Evolutionary conservation across 2,888 invertebrate species (phyloP).

Genomic region (Diaphora mendica): DNA sequence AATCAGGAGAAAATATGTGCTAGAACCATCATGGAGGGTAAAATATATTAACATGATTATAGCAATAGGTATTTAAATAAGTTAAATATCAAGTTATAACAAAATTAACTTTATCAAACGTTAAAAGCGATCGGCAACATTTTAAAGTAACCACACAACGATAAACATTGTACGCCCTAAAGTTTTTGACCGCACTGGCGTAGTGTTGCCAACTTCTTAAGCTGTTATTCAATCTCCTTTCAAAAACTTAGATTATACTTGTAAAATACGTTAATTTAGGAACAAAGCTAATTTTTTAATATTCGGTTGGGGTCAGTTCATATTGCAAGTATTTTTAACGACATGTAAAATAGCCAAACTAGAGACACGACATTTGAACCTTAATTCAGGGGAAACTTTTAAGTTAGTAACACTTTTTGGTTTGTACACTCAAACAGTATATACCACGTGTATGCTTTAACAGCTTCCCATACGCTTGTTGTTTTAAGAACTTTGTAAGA

Average conservation of each 20-base stretch:
- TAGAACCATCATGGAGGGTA: neutral
- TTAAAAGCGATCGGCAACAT: neutral
- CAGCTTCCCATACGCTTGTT: neutral
- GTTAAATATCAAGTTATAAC: neutral
- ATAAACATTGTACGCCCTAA: neutral
- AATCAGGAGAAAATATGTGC: neutral
- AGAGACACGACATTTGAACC: neutral
- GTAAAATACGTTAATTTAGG: neutral
- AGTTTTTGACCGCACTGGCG: neutral
- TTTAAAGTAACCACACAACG: neutral
- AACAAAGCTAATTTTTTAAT: neutral
- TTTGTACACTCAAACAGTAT: neutral
- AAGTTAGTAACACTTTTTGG: neutral
- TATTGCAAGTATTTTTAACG: neutral
- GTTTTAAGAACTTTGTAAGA: neutral
- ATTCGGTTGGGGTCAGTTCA: neutral
- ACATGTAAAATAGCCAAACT: neutral
- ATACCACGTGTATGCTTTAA: neutral
- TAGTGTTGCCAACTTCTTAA: neutral
- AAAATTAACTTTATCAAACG: neutral
- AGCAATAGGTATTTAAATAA: neutral
- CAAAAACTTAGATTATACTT: neutral
- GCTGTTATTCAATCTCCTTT: neutral
- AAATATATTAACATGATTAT: neutral
- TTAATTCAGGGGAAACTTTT: neutral